Base-by-base conservation (phyloP, 2,888 invertebrate species). In the Lymantria monacha region DNA sequence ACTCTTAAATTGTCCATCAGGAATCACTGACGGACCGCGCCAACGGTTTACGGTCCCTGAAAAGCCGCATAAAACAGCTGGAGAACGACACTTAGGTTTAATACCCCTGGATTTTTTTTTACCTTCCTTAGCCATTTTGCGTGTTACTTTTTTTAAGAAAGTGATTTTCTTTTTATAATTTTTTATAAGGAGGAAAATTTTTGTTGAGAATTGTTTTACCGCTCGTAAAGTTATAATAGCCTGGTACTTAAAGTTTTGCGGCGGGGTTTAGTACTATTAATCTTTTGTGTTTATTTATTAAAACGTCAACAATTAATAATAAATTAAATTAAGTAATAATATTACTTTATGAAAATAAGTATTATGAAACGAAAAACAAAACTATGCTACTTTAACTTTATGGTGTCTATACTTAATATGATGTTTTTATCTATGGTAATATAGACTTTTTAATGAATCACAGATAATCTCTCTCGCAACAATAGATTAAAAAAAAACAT, bases 1-100 rank as follows among this genome's bases (percentile, higher is more conserved):
- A 84, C 81, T 86, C 88, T 81, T 86, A 85, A 89, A 90, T 83
- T 87, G 89, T 87, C 90, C 87, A 89, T 90, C 89, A 88, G 82
- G 83, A 83, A 86, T 87, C 87, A 87, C 81, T 83, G 85, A 79
- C 77, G 75, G 68, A 71, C 72, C 71, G 66, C 72, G 68, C 70
- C 75, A 74, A 70, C 75, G 82, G 79, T 88, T 88, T 88, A 87
- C 85, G 82, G 83, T 67, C 81, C 76, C 74, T 74, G 77, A 74
- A 67, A 67, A 61, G 72, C 70, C 75, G 79, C 81, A 83, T 86
- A 85, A 85, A 87, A 87, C 85, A 82, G 80, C 81, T 80, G 76
- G 83, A 73, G 76, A 87, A 87, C 83, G 84, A 81, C 85, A 83
- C 84, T 81, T 79, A 63, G 63, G 79, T 79, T 81, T 85, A 83